Base-by-base conservation (phyloP, 2,888 invertebrate genomes). In the Cheilosia urbana region DNA sequence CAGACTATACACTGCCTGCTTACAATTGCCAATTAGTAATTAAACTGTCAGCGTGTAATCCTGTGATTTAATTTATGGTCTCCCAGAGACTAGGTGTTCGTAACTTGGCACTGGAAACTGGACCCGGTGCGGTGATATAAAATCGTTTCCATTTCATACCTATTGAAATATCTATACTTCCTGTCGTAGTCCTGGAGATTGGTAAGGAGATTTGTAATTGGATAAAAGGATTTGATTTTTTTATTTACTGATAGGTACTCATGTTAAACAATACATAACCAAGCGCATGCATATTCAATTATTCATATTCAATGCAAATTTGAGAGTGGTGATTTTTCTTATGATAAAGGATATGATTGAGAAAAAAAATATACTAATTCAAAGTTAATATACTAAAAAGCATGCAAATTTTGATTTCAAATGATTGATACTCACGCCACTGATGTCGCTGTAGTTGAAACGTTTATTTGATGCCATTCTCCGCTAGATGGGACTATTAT, bases 51-150 rank as follows among this genome's bases (percentile, higher is more conserved):
- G 30, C 40, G 42, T 42, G 51, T 42, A 62, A 53, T 72, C 51
- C 62, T 27, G 42, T 40, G 53, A 49, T 62, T 62, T 62, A 53
- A 62, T 72, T 72, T 42, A 72, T 72, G 49, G 53, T 62, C 51
- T 40, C 15, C n/a, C 62, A 21, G 37, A n/a, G 34, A 19, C 71
- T 4, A 24, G 42, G 15, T 55, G 30, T 24, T 37, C 37, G 51
- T 37, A 40, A 21, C n/a, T 30, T 13, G 37, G n/a, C 53, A 21
- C 11, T 21, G 15, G 24, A 17, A 9, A 3, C n/a, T 30, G 27
- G 11, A 37, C 15, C 58, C 37, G 47, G 37, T 49, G 19, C 19
- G 47, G 37, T 49, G 19, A 9, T 57, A n/a, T 34, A 45, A 45
- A 40, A 30, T 42, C 5, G 47, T 30, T 45, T 57, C 11, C 15